Conservation (phyloP, 2,888 invertebrate species). For the Anorthoa munda region DNA sequence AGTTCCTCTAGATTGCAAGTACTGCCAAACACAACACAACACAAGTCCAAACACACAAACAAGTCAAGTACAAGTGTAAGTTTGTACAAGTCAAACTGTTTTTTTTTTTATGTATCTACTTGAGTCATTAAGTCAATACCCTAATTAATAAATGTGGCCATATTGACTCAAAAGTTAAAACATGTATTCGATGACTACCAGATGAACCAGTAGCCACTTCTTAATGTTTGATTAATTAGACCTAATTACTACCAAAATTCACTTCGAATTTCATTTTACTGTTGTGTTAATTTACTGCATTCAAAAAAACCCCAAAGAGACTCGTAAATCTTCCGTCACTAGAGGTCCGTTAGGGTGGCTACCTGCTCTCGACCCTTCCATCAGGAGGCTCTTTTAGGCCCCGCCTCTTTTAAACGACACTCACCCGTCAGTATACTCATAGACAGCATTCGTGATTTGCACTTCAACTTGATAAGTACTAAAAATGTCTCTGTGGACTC, state of each 20-base stretch:
- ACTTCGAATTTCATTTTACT: slow-evolving; percentile 9
- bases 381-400: slow-evolving; percentile 67
- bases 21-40: too few species aligned
- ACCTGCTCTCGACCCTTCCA: slow-evolving; percentile 62
- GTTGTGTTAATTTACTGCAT: slow-evolving; percentile 30
- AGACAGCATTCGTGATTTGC: too few species aligned
- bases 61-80: too few species aligned
- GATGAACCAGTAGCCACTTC: slow-evolving; percentile 40
- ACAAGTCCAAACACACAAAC: too few species aligned
- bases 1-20: too few species aligned
- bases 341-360: slow-evolving; percentile 56
- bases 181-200: slow-evolving; percentile 32
- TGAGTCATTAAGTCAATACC: not conserved
- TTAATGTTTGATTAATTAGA: not conserved
- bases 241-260: slow-evolving; percentile 23
- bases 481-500: slow-evolving; percentile 84
- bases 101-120: not conserved
- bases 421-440: too few species aligned
- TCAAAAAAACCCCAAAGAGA: slow-evolving; percentile 29
- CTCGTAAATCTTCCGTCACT: slow-evolving; percentile 40
- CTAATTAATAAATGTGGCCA: not conserved
- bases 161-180: too few species aligned
- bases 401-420: too few species aligned
- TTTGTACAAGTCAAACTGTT: too few species aligned
- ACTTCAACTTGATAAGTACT: slow-evolving; percentile 61